Base-by-base conservation (phyloP, 2,888 invertebrate genomes). In the Abrostola triplasia region DNA sequence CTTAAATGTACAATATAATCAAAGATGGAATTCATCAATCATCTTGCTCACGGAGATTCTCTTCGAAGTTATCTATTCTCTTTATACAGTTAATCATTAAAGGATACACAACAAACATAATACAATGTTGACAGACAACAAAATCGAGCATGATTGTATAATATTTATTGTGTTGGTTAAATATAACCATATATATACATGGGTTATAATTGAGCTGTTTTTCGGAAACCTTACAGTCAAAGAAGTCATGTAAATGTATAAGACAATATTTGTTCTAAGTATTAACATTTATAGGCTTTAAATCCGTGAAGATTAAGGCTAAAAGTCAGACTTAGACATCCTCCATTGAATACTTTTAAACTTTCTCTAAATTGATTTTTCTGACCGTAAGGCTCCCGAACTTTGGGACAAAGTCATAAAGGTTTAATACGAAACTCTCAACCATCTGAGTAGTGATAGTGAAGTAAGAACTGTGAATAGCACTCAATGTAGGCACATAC, bases 71-170 rank as follows among this genome's bases (percentile, higher is more conserved):
- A 24, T 24, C 24, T 24, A 1, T 24, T 24, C 24, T 24, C 24
- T 24, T 24, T 4, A 24, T 4, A 24, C 1, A 24, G 4, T 24
- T 1, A 2, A 24, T 24, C 1, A 24, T 40, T 40, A 6, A 36
- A 48, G 1, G n/a, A 10, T 12, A 11, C 37, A 40, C 24, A 44
- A n/a, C 0, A 37, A 47, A 11, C 8, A 35, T 12, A 35, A 56
- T 77, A 77, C 80, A 81, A 80, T 86, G 87, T 89, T 84, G 85
- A 82, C 87, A 87, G 83, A 81, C 80, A 80, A 79, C 80, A 73
- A 73, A 74, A 79, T 9, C 81, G 81, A 87, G 91, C 92, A 92
- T 92, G 92, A 87, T 84, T 92, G 90, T 91, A 47, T 47, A 82
- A 74, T 84, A 83, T 84, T 58, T 64, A 70, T 80, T 90, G 89